Evolutionary conservation across 2,113 vertebrate species (phyloP), one percentile per base, ranked within the genome.

Genomic region (Balaenoptera acutorostrata): DNA sequence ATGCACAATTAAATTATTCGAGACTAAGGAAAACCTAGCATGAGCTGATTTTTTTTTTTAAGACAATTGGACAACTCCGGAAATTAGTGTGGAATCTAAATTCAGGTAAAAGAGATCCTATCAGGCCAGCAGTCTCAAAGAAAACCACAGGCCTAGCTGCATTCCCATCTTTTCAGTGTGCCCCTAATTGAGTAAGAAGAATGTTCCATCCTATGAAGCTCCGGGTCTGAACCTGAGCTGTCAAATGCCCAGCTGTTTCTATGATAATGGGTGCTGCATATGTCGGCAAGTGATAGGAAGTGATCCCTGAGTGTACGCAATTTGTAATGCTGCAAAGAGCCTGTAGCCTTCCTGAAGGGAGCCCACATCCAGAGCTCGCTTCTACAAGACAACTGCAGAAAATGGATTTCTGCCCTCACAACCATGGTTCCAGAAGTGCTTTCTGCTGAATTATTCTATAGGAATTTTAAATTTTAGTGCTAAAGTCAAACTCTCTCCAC

Each of bases 1-100:
- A 94, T 97, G 96, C 77, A 74, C 72, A 97, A 66, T 96, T 93
- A 97, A 97, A 98, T 90, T 90, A 97, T 63, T 89, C 3, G 8
- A 52, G 57, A 88, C 74, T 88, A 44, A 96, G 85, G 66, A 88
- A 87, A 95, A 96, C 64, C 87, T 86, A 88, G 63, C 29, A 36
- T 11, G 39, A 87, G 63, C 33, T 63, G 57, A 57, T 96, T 75
- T 66, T 23, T 66, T 66, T 52, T 82, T 96, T 95, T 64, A 87
- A 95, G 64, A 71, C 78, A 74, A 85, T 5, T 31, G 80, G 41
- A 88, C 59, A 89, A 96, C 95, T 77, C 78, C 61, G 52, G 80
- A 95, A 96, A 96, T 96, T 41, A 74, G 95, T 59, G 49, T 84
- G 41, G 55, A 92, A 68, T 93, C 61, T 55, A 93, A 95, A 97